Evolutionary conservation across 1,140 invertebrate genomes (phyloP), one percentile per base, ranked within the genome.

Genomic region (Drosophila punjabiensis): DNA sequence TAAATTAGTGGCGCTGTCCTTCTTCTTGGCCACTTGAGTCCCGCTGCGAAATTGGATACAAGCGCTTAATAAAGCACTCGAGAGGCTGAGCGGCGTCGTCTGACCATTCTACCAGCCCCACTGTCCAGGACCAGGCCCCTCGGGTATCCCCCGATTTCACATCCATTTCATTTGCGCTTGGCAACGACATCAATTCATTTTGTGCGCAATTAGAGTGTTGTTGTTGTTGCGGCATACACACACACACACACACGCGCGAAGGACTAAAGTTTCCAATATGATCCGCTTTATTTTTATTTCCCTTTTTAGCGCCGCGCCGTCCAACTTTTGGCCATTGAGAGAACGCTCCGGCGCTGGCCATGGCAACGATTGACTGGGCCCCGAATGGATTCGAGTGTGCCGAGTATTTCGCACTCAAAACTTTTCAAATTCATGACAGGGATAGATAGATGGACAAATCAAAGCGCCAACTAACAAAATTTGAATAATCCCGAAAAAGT

Each of bases 111-210:
- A 30, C 37, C 16, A 9, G 24, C 28, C 24, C 33, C 43, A 16
- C 41, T 32, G 18, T 5, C 45, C 48, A 20, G 9, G 8, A 5
- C 35, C 48, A 20, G 9, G 8, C 7, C 35, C 48, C 28, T 41
- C 28, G 35, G 35, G 41, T n/a, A 35, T 41, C 28, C 45, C 30
- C 33, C 32, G 61, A 69, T 76, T 67, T 61, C 69, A 50, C 79
- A 82, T 70, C 71, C 79, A 87, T 87, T 75, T 88, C 66, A 81
- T 87, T 86, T 87, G 70, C 76, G 50, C 86, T 90, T 90, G 86
- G 86, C 86, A 90, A 90, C 86, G 86, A 90, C 86, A 90, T 90
- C 86, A 90, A 90, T 90, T 90, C 79, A 90, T 82, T 90, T 90
- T 82, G 86, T 80, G 59, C 68, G 79, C 86, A 90, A 90, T 90